These are phyloP conservation scores for Sarcophaga peregrina DNA, from an alignment of 1,140 invertebrate species.

Conservation along the genomic window DNA sequence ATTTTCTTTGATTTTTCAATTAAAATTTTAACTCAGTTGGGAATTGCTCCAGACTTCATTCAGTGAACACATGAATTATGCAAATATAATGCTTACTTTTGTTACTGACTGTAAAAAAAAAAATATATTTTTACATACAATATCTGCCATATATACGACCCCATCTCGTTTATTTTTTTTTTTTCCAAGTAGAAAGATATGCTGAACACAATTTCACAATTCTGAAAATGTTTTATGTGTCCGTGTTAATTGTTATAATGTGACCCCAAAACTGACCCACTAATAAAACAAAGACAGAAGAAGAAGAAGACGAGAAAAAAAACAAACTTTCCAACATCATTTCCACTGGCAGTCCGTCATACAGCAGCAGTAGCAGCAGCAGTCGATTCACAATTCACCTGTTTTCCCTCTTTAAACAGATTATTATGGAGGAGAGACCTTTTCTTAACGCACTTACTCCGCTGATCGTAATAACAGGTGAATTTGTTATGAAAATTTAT, in stretches of 20 bases:
- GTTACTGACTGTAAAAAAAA: too few relatives aligned
- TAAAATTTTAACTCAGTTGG: too few relatives aligned
- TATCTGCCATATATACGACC: background rate
- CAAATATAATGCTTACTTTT: too few relatives aligned
- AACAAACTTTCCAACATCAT: background rate
- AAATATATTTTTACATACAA: background rate
- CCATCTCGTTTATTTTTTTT: background rate
- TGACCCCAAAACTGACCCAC: conserved; percentile 17
- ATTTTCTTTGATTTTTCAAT: too few relatives aligned
- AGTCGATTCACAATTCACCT: conserved; percentile 1
- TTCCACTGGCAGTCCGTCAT: background rate
- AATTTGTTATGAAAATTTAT: background rate
- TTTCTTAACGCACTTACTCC: background rate
- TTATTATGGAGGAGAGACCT: background rate
- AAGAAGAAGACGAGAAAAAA: background rate
- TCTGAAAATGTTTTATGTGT: conserved; percentile 22
- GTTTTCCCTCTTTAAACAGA: conserved; percentile 10
- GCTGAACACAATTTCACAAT: background rate
- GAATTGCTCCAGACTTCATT: too few relatives aligned
- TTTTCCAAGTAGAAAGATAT: background rate
- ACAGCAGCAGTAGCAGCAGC: background rate
- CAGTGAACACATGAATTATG: too few relatives aligned
- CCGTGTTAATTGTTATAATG: conserved; percentile 22
- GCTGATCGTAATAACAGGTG: conserved; percentile 15
- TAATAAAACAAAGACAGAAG: background rate